Conservation (phyloP, 2,797 vertebrate genomes). For the Darevskia mixta region DNA sequence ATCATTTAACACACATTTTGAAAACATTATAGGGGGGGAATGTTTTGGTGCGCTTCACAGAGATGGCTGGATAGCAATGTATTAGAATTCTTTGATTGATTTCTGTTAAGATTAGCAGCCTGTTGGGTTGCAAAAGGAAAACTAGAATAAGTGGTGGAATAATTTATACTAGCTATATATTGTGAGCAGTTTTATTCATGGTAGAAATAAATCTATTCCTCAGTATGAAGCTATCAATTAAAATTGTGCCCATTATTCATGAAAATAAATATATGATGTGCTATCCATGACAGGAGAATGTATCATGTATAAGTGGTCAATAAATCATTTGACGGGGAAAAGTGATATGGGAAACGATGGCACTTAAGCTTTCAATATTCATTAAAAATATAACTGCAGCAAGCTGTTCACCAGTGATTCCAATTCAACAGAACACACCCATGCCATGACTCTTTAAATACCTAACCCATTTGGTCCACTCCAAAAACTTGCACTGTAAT, state of each 20-base stretch:
- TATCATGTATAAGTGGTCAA: constrained; percentile 78
- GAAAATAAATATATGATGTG: constrained; percentile 79
- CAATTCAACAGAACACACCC: not conserved
- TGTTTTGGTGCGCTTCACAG: constrained; percentile 56
- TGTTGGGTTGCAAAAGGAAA: constrained; percentile 67
- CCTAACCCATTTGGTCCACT: not conserved
- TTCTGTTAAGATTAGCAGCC: constrained; percentile 76
- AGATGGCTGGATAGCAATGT: constrained; percentile 56
- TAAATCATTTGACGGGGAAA: constrained; percentile 77
- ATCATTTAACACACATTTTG: constrained; percentile 70
- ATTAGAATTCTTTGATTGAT: constrained; percentile 77
- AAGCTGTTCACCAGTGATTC: constrained; percentile 51
- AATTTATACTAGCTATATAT: constrained; percentile 77
- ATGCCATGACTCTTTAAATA: not conserved
- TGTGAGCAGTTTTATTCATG: constrained; percentile 76
- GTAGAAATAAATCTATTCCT: constrained; percentile 78
- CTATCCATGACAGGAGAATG: constrained; percentile 76
- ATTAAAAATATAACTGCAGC: constrained; percentile 72
- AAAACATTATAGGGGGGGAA: constrained; percentile 67
- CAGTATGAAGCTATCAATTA: constrained; percentile 80
- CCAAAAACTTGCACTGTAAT: not conserved
- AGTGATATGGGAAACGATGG: constrained; percentile 68
- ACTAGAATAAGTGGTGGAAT: constrained; percentile 66
- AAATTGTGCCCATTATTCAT: constrained; percentile 77
- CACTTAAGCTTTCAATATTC: constrained; percentile 74